These are phyloP conservation scores for Anthonomus grandis DNA, from an alignment of 1,140 invertebrate species.

Conservation along the genomic window DNA sequence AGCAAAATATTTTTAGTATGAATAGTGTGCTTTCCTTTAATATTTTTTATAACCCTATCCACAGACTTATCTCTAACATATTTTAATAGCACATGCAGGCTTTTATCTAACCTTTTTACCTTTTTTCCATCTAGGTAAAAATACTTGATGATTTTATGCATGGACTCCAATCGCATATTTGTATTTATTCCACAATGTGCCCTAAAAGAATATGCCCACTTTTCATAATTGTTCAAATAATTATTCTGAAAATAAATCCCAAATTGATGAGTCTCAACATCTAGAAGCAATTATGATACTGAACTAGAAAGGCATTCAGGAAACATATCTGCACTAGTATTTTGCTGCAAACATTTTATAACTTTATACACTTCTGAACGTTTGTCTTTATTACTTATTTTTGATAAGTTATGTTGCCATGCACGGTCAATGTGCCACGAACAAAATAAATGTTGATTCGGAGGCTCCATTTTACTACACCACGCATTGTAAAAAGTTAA, in stretches of 20 bases:
- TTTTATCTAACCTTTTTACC: conserved; percentile 26
- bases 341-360: conserved; percentile 15
- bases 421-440: conserved; percentile 26
- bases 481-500: conserved; percentile 23
- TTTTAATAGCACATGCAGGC: conserved; percentile 11
- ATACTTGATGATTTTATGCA: conserved; percentile 26
- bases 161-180: conserved; percentile 28
- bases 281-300: neutral
- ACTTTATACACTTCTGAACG: conserved; percentile 27
- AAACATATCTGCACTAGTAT: neutral
- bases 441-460: conserved; percentile 16
- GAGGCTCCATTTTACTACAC: conserved; percentile 17
- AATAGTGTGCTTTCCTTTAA: no score
- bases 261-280: conserved; percentile 7
- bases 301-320: neutral
- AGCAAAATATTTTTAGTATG: no score
- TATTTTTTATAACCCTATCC: conserved; percentile 20
- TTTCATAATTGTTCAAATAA: conserved; percentile 4
- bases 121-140: conserved; percentile 26
- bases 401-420: conserved; percentile 27
- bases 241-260: conserved; percentile 22
- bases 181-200: conserved; percentile 11
- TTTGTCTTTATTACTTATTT: conserved; percentile 26
- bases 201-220: conserved; percentile 31
- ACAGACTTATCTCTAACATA: conserved; percentile 26